Evolutionary conservation across 1,140 invertebrate genomes (phyloP), one percentile per base, ranked within the genome.

Genomic region (Geopemphigus sp.): DNA sequence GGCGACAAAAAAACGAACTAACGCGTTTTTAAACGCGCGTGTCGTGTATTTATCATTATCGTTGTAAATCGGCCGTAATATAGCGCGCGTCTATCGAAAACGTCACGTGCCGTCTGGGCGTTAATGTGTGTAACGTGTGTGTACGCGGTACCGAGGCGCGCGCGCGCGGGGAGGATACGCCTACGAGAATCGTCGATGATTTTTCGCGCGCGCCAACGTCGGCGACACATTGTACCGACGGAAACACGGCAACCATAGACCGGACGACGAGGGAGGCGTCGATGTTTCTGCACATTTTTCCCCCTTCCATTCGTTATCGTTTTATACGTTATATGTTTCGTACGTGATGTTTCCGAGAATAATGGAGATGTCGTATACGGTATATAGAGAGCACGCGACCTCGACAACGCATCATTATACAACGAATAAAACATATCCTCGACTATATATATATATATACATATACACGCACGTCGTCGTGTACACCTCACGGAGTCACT

Each of bases 281-380:
- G 66, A 68, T 68, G 47, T 50, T 54, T 17, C 47, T 54, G 68
- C 32, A 8, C 3, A 72, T 54, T 53, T 72, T 54, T 72, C 14
- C 47, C 68, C 47, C 53, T 72, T 24, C 47, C 26, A 29, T 29
- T 72, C 24, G 3, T 39, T 39, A 39, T 39, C 32, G 32, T 39
- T 39, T 4, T 39, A 4, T 4, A 6, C 47, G 47, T 50, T 50
- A 12, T 50, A 50, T 8, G 32, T 50, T 50, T 26, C 53, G 24
- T 72, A 72, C 68, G 68, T 72, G 68, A 72, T 72, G 68, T 72
- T 72, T 72, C 29, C 68, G 53, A 72, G 68, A 72, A 72, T 72
- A 72, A 72, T 72, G 50, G 68, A 53, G 68, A 53, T 54, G 68
- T 72, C 68, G 68, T 72, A 3, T 3, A 4, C 32, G 32, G 3